phyloP scores from a whole-genome alignment of 2,797 vertebrate genomes.

The Sparus aurata region DNA sequence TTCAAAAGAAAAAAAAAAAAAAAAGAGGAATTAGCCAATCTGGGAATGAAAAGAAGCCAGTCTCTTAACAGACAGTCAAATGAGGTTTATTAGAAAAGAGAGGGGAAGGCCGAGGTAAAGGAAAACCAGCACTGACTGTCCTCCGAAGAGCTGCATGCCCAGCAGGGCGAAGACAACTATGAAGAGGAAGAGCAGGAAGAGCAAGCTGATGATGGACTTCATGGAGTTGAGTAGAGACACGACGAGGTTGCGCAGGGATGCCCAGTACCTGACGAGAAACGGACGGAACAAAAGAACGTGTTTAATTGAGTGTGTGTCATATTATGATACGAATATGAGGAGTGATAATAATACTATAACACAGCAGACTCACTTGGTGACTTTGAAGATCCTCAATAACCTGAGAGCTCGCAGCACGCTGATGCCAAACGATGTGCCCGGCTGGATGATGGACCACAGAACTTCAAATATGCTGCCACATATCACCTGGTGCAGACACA shows the following conservation, averaged over 20 bases:
- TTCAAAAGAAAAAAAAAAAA: not conserved
- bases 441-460: slow-evolving; percentile 95
- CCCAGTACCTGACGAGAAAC: slow-evolving; percentile 91
- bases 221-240: slow-evolving; percentile 98
- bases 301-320: not conserved
- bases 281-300: slow-evolving; percentile 14
- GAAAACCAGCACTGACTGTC: slow-evolving; percentile 90
- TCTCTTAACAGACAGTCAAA: slow-evolving; percentile 34
- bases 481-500: slow-evolving; percentile 88
- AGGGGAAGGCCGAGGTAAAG: not conserved
- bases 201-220: slow-evolving; percentile 99
- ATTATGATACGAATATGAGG: not conserved
- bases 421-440: slow-evolving; percentile 97
- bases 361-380: slow-evolving; percentile 92
- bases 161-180: slow-evolving; percentile 97
- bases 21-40: slow-evolving; percentile 7
- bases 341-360: not conserved
- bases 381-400: slow-evolving; percentile 99
- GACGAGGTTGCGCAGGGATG: slow-evolving; percentile 95
- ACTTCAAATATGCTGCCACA: slow-evolving; percentile 98
- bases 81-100: slow-evolving; percentile 6
- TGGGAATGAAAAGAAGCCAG: slow-evolving; percentile 39
- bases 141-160: slow-evolving; percentile 98
- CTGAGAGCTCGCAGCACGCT: slow-evolving; percentile 98
- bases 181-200: slow-evolving; percentile 98